phyloP scores from a whole-genome alignment of 2,888 invertebrate genomes.

The Leucania comma region DNA sequence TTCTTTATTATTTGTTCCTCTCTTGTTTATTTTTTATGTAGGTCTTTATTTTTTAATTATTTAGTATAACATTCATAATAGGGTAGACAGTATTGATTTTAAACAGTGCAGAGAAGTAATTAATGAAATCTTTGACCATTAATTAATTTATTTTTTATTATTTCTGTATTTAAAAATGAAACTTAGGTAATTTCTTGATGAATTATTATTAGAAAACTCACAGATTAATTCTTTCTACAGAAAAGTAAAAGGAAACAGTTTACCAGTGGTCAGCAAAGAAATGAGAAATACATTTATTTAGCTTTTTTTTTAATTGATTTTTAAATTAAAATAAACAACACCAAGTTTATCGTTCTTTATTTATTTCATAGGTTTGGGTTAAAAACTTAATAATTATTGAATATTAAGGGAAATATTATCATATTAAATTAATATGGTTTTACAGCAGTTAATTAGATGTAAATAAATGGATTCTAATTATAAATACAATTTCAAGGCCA shows the following conservation, averaged over 20 bases:
- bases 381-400: not conserved
- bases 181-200: too few species aligned
- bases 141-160: not conserved
- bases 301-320: not conserved
- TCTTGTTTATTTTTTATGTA: not conserved
- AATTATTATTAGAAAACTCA: not conserved
- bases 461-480: not conserved
- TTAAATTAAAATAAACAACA: not conserved
- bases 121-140: not conserved
- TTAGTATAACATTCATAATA: not conserved
- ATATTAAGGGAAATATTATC: not conserved
- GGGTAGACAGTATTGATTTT: constrained; percentile 14
- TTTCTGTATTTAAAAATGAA: too few species aligned
- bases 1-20: not conserved
- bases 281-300: not conserved
- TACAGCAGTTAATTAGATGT: not conserved
- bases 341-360: not conserved
- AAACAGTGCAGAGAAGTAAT: not conserved
- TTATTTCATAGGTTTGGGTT: not conserved
- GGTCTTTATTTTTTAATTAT: not conserved
- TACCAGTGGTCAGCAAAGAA: not conserved
- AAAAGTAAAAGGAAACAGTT: not conserved
- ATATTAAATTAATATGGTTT: not conserved
- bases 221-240: not conserved
- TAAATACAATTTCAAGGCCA: not conserved